Conservation (phyloP, 2,113 vertebrate genomes). For the Sclerurus mexicanus region DNA sequence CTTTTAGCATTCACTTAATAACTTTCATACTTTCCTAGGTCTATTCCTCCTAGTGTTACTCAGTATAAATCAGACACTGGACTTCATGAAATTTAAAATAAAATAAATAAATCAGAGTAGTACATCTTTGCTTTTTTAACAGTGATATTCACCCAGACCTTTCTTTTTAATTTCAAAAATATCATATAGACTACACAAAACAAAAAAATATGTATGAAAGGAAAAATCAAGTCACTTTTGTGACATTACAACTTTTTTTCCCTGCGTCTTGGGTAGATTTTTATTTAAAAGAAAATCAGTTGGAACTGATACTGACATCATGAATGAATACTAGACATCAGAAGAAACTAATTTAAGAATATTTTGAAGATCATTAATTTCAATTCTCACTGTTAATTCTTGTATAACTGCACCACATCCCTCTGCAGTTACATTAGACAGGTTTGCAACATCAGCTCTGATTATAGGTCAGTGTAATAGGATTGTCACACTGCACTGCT, state of each 20-base stretch:
- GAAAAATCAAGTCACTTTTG: not conserved
- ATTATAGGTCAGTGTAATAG: not conserved
- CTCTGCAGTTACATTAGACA: not conserved
- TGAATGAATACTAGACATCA: not conserved
- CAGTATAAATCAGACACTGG: not conserved
- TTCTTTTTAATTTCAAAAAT: not conserved
- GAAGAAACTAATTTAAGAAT: not conserved
- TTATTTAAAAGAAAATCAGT: not conserved
- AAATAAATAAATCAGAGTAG: not conserved
- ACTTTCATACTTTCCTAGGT: not conserved
- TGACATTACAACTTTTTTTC: not conserved
- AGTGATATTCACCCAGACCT: not conserved
- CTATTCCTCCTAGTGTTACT: not conserved
- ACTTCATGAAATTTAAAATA: not conserved
- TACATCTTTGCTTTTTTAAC: not conserved
- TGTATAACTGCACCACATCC: not conserved
- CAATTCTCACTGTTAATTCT: not conserved
- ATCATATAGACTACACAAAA: not conserved
- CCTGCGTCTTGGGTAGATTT: not conserved
- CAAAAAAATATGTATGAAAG: not conserved
- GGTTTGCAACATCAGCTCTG: conserved; percentile 36
- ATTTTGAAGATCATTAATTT: not conserved
- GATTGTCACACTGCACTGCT: conserved; percentile 12
- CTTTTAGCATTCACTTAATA: not conserved
- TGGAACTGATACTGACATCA: too few species aligned